Base-by-base conservation (phyloP, 2,797 vertebrate genomes). In the Dipus sagitta region DNA sequence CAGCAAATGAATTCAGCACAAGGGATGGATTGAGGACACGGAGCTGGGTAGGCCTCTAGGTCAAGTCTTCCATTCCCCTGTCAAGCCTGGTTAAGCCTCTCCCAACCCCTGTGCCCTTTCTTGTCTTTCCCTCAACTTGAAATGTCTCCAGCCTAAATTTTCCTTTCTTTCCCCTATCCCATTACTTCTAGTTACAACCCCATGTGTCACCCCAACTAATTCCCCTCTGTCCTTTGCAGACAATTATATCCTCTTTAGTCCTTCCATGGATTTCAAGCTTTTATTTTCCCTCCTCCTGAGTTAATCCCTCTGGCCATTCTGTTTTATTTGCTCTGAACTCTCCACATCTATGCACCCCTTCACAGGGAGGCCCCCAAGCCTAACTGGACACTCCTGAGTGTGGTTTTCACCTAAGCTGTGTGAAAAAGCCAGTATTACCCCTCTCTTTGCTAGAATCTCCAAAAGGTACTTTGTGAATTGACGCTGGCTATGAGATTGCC, bases 171-270 rank as follows among this genome's bases (percentile, higher is more conserved):
- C 12, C 78, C 70, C 78, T 82, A 91, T 85, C 74, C n/a, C 42
- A 79, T 95, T 87, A 89, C 84, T 87, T 94, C 65, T 91, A 94
- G 81, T 85, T 92, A 74, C 10, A 91, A 24, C 23, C 14, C 74
- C 26, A 68, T 93, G 90, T 90, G 70, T 93, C 85, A 92, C 28
- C 72, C 60, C 70, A 72, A 21, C 54, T 88, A 90, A 92, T 86
- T 92, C 88, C 30, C 34, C 54, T 94, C 34, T 84, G 81, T 87
- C 64, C 64, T 95, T 96, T 90, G 71, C 28, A 92, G 81, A 83
- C 58, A 79, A 82, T 82, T 90, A 76, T 79, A 86, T 76, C 68
- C 68, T 85, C 77, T 84, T 80, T 90, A 74, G 79, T 84, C 64
- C 54, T 90, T 92, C 26, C 64, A 58, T 86, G 52, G 24, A 72